Conservation (phyloP, 2,113 vertebrate genomes). For the Pluvianellus socialis region DNA sequence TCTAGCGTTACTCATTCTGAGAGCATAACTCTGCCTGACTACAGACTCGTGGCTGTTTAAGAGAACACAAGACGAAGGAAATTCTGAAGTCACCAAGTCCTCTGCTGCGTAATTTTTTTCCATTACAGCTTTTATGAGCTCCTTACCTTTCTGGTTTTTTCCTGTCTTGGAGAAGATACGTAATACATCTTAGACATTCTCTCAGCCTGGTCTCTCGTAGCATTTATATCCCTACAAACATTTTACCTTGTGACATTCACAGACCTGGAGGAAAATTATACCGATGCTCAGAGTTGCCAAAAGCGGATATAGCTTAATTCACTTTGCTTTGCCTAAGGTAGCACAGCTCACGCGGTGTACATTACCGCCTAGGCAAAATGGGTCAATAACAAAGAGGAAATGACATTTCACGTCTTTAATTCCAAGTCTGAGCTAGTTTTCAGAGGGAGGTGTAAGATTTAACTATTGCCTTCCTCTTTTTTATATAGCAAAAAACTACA, state of each 20-base stretch:
- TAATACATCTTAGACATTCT: background rate
- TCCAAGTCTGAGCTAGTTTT: background rate
- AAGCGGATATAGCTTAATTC: background rate
- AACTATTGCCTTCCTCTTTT: background rate
- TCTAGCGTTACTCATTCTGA: background rate
- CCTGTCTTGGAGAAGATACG: background rate
- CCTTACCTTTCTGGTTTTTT: accelerated
- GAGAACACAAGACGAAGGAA: background rate
- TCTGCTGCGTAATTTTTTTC: background rate
- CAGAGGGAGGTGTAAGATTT: background rate
- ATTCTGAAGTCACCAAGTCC: background rate
- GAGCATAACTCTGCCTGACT: background rate
- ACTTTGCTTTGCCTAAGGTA: background rate
- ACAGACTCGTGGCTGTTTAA: background rate
- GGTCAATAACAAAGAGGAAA: background rate
- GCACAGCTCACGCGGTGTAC: accelerated
- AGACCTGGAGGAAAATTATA: background rate
- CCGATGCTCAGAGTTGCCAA: background rate
- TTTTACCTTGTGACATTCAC: background rate
- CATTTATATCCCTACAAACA: background rate
- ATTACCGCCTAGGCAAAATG: background rate
- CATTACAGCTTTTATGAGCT: background rate
- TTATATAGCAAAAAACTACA: background rate
- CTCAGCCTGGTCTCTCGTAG: background rate
- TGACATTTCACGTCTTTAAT: background rate